Percentiles rank a stretch among this genome's conserved stretches.
These are phyloP conservation scores for Drosophila ercepeae DNA, from an alignment of 1,140 invertebrate species.

Conservation along the genomic window DNA sequence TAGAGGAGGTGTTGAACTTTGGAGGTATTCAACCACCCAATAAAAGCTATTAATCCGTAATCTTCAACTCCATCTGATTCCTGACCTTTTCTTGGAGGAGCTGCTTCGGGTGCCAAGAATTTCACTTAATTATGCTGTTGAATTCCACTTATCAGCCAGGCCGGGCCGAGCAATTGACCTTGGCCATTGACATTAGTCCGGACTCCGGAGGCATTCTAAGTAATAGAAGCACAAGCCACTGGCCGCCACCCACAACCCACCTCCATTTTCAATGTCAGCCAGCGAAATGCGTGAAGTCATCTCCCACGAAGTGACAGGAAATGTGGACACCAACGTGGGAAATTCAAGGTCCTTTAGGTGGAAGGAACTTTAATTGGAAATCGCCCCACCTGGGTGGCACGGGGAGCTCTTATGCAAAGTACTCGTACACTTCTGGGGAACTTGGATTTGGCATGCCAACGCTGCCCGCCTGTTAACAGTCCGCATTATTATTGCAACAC, in stretches of 20 bases:
- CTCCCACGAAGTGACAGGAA: conserved; percentile 25
- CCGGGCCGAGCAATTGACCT: conserved; percentile 54
- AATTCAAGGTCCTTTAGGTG: conserved; percentile 23
- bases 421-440: conserved; percentile 38
- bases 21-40: background rate
- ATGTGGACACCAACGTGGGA: conserved; percentile 33
- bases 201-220: conserved; percentile 29
- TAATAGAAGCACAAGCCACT: too few relatives aligned
- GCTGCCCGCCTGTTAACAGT: conserved; percentile 38
- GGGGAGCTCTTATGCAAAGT: conserved; percentile 34
- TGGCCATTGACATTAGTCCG: conserved; percentile 70
- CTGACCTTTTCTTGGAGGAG: conserved; percentile 27
- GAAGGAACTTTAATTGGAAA: conserved; percentile 28
- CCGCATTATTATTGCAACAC: conserved; percentile 53
- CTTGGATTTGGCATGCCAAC: conserved; percentile 20
- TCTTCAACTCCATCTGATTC: conserved; percentile 11
- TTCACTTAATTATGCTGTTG: conserved; percentile 46
- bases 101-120: conserved; percentile 37
- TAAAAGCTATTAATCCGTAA: background rate
- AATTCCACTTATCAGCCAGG: conserved; percentile 63
- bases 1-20: background rate
- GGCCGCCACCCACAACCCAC: conserved; percentile 20
- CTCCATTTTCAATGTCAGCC: conserved; percentile 59
- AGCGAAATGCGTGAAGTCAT: conserved; percentile 72
- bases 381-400: background rate